Conservation (phyloP, 2,888 invertebrate species). For the Merodon equestris region DNA sequence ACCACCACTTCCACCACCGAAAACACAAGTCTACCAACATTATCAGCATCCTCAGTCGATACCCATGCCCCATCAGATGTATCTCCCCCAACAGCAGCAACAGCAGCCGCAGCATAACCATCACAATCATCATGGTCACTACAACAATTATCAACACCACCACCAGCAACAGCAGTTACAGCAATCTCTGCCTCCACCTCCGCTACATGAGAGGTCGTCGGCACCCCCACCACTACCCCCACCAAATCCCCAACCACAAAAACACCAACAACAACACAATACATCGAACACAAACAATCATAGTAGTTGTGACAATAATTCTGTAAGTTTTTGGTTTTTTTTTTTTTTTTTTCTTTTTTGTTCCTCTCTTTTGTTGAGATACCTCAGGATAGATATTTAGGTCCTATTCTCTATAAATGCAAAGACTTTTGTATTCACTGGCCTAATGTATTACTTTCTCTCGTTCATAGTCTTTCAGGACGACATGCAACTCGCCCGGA, state of each 20-base stretch:
- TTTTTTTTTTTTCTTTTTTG: slow-evolving; percentile 24
- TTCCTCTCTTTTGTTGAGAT: slow-evolving; percentile 9
- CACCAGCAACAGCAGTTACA: slow-evolving; percentile 70
- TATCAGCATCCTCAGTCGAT: slow-evolving; percentile 63
- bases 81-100: slow-evolving; percentile 65
- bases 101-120: slow-evolving; percentile 58
- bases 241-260: slow-evolving; percentile 66
- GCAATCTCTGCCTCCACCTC: slow-evolving; percentile 67
- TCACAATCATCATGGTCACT: slow-evolving; percentile 50
- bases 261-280: slow-evolving; percentile 66
- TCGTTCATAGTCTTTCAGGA: slow-evolving; percentile 76
- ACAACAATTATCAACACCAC: slow-evolving; percentile 58
- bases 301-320: slow-evolving; percentile 65
- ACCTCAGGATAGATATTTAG: slow-evolving; percentile 16
- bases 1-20: slow-evolving; percentile 61
- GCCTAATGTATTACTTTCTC: slow-evolving; percentile 18
- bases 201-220: slow-evolving; percentile 69
- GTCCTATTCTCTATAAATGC: neutral
- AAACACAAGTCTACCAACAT: slow-evolving; percentile 63
- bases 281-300: slow-evolving; percentile 64
- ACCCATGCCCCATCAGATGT: slow-evolving; percentile 65
- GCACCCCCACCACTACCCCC: slow-evolving; percentile 69
- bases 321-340: slow-evolving; percentile 62
- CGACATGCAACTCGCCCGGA: slow-evolving; percentile 75
- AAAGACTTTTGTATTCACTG: too few species aligned